Evolutionary conservation across 2,797 vertebrate genomes (phyloP).

Genomic region (Phalloptychus januarius): DNA sequence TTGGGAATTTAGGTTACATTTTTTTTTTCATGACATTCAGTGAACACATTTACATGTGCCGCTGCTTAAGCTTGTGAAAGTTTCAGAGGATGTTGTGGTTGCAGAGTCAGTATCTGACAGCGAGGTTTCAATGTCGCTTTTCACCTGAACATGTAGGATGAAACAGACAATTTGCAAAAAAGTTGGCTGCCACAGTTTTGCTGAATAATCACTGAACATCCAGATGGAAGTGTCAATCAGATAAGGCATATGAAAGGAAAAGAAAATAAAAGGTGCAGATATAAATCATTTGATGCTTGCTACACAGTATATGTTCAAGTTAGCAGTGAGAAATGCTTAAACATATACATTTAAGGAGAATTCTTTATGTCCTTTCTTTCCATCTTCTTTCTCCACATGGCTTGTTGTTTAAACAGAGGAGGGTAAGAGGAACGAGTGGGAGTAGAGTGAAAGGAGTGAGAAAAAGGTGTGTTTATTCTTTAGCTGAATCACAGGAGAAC

Average conservation of each 20-base stretch:
- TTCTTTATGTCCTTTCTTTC: neutral
- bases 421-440: constrained; percentile 17
- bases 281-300: neutral
- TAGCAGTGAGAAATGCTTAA: constrained; percentile 5
- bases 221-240: neutral
- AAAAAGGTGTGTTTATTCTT: constrained; percentile 50
- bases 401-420: constrained; percentile 36
- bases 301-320: neutral
- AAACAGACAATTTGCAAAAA: constrained; percentile 12
- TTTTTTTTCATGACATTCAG: neutral
- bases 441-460: constrained; percentile 30
- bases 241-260: neutral
- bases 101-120: constrained; percentile 1
- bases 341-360: constrained; percentile 10
- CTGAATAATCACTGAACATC: neutral
- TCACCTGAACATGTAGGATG: constrained; percentile 3
- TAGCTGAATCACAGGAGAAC: constrained; percentile 41
- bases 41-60: neutral
- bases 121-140: neutral
- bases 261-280: neutral
- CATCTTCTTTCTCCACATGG: constrained; percentile 18
- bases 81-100: constrained; percentile 24
- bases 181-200: neutral
- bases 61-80: neutral
- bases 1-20: neutral